A percentile compares a stretch with the other conserved stretches of the same genome.
Conservation (phyloP, 1,140 invertebrate genomes). For the Papilio polytes region DNA sequence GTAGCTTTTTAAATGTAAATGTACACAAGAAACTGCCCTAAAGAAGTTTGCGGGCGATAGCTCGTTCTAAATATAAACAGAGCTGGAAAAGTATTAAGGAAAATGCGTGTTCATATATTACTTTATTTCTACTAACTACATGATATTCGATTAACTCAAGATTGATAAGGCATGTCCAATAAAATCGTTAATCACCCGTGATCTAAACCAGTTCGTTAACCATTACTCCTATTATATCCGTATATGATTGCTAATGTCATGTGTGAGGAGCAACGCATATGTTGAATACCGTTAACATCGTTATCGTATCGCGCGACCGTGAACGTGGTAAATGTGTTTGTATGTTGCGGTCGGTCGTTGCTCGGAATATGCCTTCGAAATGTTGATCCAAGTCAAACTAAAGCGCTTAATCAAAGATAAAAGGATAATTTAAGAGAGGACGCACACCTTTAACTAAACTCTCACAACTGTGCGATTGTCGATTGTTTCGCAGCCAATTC, state of each 20-base stretch:
- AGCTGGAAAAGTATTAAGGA: too few relatives aligned
- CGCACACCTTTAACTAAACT: too few relatives aligned
- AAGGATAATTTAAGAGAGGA: too few relatives aligned
- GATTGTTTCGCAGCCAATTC: too few relatives aligned
- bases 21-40: too few relatives aligned
- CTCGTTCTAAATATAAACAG: too few relatives aligned
- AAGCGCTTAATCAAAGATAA: neutral
- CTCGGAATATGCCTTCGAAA: neutral
- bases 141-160: neutral
- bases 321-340: slow-evolving; percentile 22
- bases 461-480: too few relatives aligned
- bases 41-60: too few relatives aligned
- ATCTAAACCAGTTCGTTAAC: neutral
- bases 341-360: slow-evolving; percentile 14
- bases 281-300: neutral
- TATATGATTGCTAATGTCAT: neutral
- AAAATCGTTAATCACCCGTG: neutral
- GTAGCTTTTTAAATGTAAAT: too few relatives aligned
- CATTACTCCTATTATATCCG: neutral
- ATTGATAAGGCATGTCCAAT: neutral
- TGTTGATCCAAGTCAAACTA: neutral
- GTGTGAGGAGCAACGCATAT: neutral
- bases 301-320: slow-evolving; percentile 7
- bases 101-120: too few relatives aligned
- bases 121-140: too few relatives aligned